Conservation (phyloP, 2,797 vertebrate species). For the Nannoperca australis region DNA sequence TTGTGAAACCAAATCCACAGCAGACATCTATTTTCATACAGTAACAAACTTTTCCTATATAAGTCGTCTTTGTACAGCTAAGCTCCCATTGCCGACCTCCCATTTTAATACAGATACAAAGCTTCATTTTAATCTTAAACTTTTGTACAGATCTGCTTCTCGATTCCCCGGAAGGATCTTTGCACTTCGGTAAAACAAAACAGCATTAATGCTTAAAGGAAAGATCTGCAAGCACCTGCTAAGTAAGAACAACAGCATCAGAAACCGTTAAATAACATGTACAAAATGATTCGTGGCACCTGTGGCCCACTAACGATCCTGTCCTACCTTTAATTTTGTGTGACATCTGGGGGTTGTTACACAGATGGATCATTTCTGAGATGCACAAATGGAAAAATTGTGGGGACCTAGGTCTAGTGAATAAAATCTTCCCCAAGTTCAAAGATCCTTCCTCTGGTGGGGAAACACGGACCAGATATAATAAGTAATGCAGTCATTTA, state of each 20-base stretch:
- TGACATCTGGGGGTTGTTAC: background rate
- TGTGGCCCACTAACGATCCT: background rate
- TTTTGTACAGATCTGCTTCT: constrained; percentile 67
- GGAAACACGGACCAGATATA: constrained; percentile 32
- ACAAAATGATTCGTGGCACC: background rate
- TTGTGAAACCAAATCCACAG: constrained; percentile 68
- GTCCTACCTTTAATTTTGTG: background rate
- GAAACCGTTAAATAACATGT: background rate
- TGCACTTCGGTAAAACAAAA: constrained; percentile 26
- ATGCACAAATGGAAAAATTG: constrained; percentile 7
- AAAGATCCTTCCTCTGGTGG: constrained; percentile 29
- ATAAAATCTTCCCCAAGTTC: background rate
- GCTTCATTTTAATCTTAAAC: constrained; percentile 49
- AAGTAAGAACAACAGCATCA: constrained; percentile 4
- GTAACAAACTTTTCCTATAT: constrained; percentile 59
- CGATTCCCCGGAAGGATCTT: constrained; percentile 44
- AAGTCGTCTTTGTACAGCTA: constrained; percentile 61
- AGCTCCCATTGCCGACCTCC: constrained; percentile 47
- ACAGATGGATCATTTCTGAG: background rate
- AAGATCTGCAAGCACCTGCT: background rate
- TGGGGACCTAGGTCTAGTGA: background rate
- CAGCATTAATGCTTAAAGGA: background rate
- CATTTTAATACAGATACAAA: constrained; percentile 51
- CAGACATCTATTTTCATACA: constrained; percentile 77
- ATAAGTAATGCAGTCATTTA: constrained; percentile 58